Evolutionary conservation across 2,797 vertebrate species (phyloP).

Genomic region (Phrynocephalus forsythii): DNA sequence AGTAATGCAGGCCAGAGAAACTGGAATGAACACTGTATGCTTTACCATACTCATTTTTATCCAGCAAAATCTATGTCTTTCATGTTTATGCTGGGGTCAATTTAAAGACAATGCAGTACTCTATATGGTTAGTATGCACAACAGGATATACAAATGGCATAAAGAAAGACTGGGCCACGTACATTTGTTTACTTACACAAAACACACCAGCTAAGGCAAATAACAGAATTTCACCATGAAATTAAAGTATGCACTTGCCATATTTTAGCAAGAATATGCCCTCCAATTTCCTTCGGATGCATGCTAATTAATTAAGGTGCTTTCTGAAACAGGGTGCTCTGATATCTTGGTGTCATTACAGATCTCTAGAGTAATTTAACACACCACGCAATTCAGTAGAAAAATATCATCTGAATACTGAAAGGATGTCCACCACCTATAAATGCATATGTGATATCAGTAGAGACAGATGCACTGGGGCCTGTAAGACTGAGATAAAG

Average conservation of each 20-base stretch:
- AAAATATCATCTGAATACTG: background rate
- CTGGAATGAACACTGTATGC: conserved; percentile 1
- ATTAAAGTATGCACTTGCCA: background rate
- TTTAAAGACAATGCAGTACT: background rate
- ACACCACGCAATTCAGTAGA: background rate
- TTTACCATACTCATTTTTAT: conserved; percentile 19
- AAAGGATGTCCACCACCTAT: background rate
- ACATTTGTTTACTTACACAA: background rate
- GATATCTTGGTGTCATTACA: background rate
- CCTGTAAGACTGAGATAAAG: too few relatives aligned
- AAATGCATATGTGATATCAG: background rate
- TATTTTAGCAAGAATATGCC: background rate
- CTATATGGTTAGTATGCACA: background rate
- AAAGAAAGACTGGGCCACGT: background rate
- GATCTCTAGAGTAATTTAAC: background rate
- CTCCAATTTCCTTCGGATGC: too few relatives aligned
- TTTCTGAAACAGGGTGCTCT: background rate
- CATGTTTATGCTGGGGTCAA: background rate
- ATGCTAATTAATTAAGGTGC: background rate
- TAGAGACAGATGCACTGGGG: background rate
- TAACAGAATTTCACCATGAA: background rate
- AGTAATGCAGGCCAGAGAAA: background rate
- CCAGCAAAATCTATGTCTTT: background rate
- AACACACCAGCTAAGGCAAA: background rate
- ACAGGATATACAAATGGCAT: background rate